Conservation (phyloP, 2,113 vertebrate species). For the Hystrix cristata region DNA sequence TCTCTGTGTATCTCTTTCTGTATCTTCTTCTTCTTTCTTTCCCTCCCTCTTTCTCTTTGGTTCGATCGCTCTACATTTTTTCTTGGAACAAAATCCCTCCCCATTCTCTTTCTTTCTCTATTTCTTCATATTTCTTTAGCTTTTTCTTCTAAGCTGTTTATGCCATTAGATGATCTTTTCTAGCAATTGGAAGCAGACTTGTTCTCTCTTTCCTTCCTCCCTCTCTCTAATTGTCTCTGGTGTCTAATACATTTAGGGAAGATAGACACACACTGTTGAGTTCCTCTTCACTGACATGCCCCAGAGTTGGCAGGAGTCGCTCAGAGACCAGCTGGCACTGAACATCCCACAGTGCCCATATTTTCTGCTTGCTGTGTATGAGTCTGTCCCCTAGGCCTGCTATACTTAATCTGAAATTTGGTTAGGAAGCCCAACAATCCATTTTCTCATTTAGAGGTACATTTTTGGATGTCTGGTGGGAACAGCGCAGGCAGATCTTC, state of each 20-base stretch:
- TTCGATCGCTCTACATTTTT: neutral
- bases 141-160: neutral
- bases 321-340: neutral
- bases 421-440: neutral
- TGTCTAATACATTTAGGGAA: neutral
- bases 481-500: neutral
- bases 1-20: neutral
- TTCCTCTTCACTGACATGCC: neutral
- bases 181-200: neutral
- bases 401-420: neutral
- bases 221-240: neutral
- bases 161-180: neutral
- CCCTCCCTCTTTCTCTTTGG: neutral
- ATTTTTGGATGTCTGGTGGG: neutral
- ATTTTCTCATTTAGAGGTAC: neutral
- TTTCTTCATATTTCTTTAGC: neutral
- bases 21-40: neutral
- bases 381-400: neutral
- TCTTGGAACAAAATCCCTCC: neutral
- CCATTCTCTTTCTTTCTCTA: too few relatives aligned
- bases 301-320: neutral
- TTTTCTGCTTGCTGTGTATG: neutral
- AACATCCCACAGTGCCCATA: neutral
- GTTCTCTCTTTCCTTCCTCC: neutral
- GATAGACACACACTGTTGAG: neutral